These are phyloP conservation scores for Periparus ater DNA, from an alignment of 2,797 vertebrate genomes.

Conservation along the genomic window DNA sequence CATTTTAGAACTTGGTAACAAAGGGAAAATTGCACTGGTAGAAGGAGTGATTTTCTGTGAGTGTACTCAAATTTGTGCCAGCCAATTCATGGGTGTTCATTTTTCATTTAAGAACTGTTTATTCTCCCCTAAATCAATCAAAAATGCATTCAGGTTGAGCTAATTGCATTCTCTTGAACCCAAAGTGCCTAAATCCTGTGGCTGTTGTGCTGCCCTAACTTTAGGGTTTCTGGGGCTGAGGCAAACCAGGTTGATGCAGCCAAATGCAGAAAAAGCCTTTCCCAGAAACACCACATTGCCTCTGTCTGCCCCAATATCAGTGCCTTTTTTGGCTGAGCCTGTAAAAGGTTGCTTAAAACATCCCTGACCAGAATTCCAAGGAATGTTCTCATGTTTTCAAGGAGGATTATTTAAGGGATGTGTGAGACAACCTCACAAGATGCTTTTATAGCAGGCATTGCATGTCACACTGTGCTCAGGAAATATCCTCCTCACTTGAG, in stretches of 20 bases:
- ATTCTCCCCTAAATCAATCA: slow-evolving; percentile 19
- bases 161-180: background rate
- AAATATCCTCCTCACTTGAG: background rate
- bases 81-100: background rate
- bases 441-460: background rate
- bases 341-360: background rate
- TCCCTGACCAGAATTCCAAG: background rate
- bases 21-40: background rate
- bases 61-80: background rate
- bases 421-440: background rate
- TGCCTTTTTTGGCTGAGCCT: background rate
- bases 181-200: background rate
- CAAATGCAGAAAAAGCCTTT: background rate
- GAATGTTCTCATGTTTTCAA: background rate
- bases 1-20: background rate
- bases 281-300: rapidly evolving
- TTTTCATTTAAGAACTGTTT: slow-evolving; percentile 35
- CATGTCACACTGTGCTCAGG: background rate
- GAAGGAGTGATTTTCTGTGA: background rate
- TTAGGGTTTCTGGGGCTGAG: background rate
- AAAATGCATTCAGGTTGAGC: background rate
- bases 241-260: background rate
- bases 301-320: rapidly evolving
- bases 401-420: background rate
- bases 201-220: background rate